Conservation (phyloP, 2,797 vertebrate species). For the Hemibagrus guttatus region DNA sequence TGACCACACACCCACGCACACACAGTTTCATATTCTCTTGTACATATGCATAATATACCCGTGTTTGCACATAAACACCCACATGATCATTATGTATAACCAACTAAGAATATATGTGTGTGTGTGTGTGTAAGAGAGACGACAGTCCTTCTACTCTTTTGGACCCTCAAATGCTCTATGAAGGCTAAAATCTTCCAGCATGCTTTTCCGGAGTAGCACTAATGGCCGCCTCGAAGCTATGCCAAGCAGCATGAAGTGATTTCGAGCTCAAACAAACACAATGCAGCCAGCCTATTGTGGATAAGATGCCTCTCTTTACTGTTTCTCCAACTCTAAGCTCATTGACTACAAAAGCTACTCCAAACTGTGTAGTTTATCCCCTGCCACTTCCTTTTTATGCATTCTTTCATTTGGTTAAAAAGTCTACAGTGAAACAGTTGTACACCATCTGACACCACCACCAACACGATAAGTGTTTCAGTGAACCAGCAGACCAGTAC, state of each 20-base stretch:
- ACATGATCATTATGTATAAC: background rate
- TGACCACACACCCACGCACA: background rate
- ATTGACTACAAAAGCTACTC: background rate
- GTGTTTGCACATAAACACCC: background rate
- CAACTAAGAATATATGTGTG: background rate
- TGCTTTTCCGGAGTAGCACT: background rate
- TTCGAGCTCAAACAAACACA: conserved; percentile 19
- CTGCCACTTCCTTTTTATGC: background rate
- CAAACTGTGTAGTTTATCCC: background rate
- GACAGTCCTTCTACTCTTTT: background rate
- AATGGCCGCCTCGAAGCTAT: background rate
- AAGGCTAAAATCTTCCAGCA: background rate
- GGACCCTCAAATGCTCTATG: background rate
- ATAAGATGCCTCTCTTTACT: conserved; percentile 14
- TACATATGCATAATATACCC: background rate
- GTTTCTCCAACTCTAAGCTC: background rate
- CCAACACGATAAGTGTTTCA: background rate
- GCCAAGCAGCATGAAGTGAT: conserved; percentile 26
- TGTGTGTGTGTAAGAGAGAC: background rate
- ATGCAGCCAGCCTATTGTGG: conserved; percentile 5
- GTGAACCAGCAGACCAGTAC: background rate
- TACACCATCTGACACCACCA: background rate
- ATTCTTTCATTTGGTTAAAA: background rate
- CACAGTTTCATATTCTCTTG: no score
- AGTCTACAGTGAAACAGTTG: background rate